These are phyloP conservation scores for Hirudinaria manillensis DNA, from an alignment of 2,888 invertebrate species.

Conservation along the genomic window DNA sequence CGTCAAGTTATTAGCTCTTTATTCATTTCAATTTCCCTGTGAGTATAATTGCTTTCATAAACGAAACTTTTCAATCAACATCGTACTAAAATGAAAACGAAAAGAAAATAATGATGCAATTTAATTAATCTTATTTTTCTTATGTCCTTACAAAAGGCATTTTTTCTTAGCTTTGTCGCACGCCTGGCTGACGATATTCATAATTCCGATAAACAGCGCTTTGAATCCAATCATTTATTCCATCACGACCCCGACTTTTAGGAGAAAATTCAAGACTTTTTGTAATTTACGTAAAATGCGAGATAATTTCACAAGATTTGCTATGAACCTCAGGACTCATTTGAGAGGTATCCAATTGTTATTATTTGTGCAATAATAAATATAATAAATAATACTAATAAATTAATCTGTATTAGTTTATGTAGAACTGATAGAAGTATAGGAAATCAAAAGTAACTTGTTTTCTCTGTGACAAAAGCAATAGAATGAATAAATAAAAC, in stretches of 20 bases:
- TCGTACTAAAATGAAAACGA: not conserved
- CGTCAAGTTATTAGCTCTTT: conserved; percentile 63
- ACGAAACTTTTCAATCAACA: too few species aligned
- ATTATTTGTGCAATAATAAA: too few species aligned
- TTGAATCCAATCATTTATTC: conserved; percentile 39
- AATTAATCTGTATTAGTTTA: too few species aligned
- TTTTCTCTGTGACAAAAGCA: too few species aligned
- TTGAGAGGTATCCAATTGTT: not conserved
- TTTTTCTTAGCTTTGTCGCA: conserved; percentile 33
- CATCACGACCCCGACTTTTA: conserved; percentile 35
- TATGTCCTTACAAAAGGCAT: not conserved
- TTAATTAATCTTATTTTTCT: not conserved
- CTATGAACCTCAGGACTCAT: not conserved
- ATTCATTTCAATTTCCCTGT: conserved; percentile 58
- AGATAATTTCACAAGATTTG: not conserved
- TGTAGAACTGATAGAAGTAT: too few species aligned
- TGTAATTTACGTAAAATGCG: not conserved
- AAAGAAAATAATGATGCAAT: not conserved
- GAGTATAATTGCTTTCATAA: not conserved
- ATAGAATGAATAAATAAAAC: too few species aligned
- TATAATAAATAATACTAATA: too few species aligned
- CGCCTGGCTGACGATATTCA: conserved; percentile 37
- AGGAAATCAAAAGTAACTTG: too few species aligned
- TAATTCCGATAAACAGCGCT: conserved; percentile 38
- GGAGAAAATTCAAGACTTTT: not conserved